Evolutionary conservation across 1,140 invertebrate genomes (phyloP).

Genomic region (Habropoda laboriosa): DNA sequence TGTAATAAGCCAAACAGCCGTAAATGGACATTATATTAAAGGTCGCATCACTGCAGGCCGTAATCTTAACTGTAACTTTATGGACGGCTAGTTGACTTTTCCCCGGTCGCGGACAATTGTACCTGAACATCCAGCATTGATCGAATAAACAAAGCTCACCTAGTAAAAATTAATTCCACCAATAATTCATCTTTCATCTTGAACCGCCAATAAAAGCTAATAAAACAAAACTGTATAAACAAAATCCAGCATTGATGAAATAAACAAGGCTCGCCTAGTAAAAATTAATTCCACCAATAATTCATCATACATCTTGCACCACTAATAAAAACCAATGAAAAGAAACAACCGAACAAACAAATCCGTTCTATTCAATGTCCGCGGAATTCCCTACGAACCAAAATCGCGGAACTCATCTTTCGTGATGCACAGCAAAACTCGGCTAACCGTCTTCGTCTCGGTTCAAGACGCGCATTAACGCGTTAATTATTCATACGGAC

Average conservation of each 20-base stretch:
- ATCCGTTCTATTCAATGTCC: too few species aligned
- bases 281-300: not conserved
- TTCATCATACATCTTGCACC: too few species aligned
- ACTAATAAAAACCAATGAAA: too few species aligned
- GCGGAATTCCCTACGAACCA: too few species aligned
- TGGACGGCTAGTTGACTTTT: constrained; percentile 46
- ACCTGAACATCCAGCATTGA: constrained; percentile 10
- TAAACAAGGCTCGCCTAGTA: too few species aligned
- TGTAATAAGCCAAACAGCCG: constrained; percentile 57
- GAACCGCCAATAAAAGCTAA: too few species aligned
- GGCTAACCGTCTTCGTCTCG: not conserved
- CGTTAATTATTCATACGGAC: constrained; percentile 38
- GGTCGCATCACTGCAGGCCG: constrained; percentile 23
- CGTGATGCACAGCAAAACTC: not conserved
- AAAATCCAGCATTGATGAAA: constrained; percentile 4
- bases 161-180: not conserved
- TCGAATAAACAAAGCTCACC: not conserved
- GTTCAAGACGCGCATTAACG: constrained; percentile 3
- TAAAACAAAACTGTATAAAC: too few species aligned
- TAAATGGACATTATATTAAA: constrained; percentile 57
- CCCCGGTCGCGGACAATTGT: constrained; percentile 17
- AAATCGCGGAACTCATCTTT: too few species aligned
- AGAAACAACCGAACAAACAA: too few species aligned
- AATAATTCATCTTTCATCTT: too few species aligned
- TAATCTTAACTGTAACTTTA: constrained; percentile 47